Evolutionary conservation across 2,797 vertebrate genomes (phyloP).

Genomic region (Coilia nasus): DNA sequence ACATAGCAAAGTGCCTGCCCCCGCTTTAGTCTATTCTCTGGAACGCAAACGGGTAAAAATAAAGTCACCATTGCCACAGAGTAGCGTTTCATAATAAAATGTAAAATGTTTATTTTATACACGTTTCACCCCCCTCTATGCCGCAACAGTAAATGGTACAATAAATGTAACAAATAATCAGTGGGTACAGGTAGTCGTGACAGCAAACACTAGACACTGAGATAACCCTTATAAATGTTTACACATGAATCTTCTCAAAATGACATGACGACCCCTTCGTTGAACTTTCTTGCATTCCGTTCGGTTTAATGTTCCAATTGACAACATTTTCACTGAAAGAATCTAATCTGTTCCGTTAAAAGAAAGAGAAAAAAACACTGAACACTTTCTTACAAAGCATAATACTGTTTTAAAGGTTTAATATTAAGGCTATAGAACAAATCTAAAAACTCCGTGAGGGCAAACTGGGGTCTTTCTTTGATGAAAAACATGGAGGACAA

Average conservation of each 20-base stretch:
- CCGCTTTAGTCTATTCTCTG: neutral
- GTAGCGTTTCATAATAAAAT: slow-evolving; percentile 54
- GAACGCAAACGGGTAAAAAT: neutral
- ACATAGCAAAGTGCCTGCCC: neutral
- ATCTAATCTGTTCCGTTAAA: neutral
- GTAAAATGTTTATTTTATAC: slow-evolving; percentile 67
- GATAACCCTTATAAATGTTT: slow-evolving; percentile 40
- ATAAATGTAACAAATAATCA: slow-evolving; percentile 52
- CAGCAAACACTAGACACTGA: slow-evolving; percentile 50
- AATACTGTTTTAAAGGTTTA: slow-evolving; percentile 11
- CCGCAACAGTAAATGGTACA: slow-evolving; percentile 58
- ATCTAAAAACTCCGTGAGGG: neutral
- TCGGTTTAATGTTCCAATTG: neutral
- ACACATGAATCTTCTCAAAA: neutral
- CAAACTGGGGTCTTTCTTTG: neutral
- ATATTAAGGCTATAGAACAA: neutral
- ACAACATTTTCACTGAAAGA: neutral
- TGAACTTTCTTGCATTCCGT: neutral
- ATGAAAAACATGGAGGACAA: neutral
- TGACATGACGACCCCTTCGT: neutral
- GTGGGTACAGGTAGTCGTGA: slow-evolving; percentile 47
- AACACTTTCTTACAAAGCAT: neutral
- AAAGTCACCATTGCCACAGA: neutral
- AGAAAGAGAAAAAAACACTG: neutral
- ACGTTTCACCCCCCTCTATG: slow-evolving; percentile 51